Evolutionary conservation across 2,888 invertebrate species (phyloP).

Genomic region (Herminia tarsipennalis): DNA sequence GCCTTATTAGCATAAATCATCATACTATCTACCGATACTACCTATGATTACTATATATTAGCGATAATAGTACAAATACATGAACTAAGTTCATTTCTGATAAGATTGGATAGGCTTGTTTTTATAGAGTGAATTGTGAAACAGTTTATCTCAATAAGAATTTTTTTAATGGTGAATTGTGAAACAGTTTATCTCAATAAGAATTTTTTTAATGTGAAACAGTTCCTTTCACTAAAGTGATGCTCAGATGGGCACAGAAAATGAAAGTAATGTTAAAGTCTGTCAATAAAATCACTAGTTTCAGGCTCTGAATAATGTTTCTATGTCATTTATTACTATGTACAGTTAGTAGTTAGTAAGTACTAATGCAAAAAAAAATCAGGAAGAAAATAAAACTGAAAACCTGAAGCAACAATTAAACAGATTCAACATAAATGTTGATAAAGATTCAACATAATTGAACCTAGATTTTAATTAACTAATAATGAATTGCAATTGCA

Average conservation of each 20-base stretch:
- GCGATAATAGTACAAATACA: constrained; percentile 4
- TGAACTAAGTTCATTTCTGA: neutral
- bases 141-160: constrained; percentile 51
- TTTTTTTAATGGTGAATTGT: constrained; percentile 16
- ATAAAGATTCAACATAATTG: no score
- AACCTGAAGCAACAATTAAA: no score
- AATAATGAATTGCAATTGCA: no score
- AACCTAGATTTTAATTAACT: no score
- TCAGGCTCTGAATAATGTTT: no score
- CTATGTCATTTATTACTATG: no score
- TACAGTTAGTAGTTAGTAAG: no score
- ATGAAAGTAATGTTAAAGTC: constrained; percentile 63
- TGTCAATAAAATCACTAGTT: constrained; percentile 9
- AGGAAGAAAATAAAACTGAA: no score
- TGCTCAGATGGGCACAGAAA: constrained; percentile 51
- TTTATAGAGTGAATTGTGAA: constrained; percentile 21
- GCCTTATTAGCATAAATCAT: neutral
- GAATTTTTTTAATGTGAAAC: constrained; percentile 26
- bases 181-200: constrained; percentile 52
- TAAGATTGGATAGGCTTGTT: neutral
- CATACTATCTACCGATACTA: constrained; percentile 8
- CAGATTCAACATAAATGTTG: no score
- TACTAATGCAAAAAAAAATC: no score
- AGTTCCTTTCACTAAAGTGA: constrained; percentile 50
- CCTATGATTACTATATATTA: constrained; percentile 3